Base-by-base conservation (phyloP, 1,140 invertebrate genomes). In the Eumaeus atala region DNA sequence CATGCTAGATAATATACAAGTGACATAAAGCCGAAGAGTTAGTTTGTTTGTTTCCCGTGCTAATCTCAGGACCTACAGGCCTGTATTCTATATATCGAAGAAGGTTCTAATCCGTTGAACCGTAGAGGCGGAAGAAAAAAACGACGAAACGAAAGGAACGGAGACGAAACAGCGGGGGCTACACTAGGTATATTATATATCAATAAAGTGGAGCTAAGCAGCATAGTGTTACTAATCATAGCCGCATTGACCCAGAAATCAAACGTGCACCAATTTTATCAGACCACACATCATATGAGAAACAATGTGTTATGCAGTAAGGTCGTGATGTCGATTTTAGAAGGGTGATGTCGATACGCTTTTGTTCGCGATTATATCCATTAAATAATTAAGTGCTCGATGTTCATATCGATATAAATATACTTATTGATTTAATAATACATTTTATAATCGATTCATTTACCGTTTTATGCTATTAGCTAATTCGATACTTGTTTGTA, bases 401-500 rank as follows among this genome's bases (percentile, higher is more conserved):
- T 44, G 40, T 9, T 14, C 17, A 16, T 44, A 44, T 14, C 8
- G 40, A 16, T 16, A 40, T 40, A 40, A 40, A 44, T 44, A 44
- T 17, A 44, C 40, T 9, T 16, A 44, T 44, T 17, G 40, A 16
- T 44, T 40, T 44, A 44, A 44, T 44, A 17, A 44, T 44, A 44
- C 40, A 14, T 44, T 14, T 14, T 3, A 14, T 44, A 44, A 44
- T 44, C 40, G 40, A 8, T 17, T 17, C n/a, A 52, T 35, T 21
- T 52, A 44, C 40, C 12, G 17, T 16, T 44, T 17, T 16, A 28
- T 28, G 14, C 16, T 17, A 16, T 44, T 14, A 9, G 40, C 17
- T 44, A 44, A 9, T 44, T 47, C 18, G 51, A 49, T 54, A 54
- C 21, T 21, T 0, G 42, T 58, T 33, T 48, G 34, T 53, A n/a